Base-by-base conservation (phyloP, 1,140 invertebrate genomes). In the Matsumurasca onukii region DNA sequence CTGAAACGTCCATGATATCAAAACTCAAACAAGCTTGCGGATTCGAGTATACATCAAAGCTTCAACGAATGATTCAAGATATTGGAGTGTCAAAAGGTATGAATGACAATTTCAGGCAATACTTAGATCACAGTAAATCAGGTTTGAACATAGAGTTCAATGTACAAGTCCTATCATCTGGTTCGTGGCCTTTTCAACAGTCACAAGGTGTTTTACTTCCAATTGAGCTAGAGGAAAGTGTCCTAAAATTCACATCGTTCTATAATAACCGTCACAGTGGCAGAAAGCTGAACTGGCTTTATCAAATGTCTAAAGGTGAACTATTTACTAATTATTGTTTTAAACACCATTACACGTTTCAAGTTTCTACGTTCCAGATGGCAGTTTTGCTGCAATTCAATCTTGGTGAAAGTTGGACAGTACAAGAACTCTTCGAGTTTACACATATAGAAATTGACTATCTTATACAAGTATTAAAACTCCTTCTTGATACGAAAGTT, bases 21-120 rank as follows among this genome's bases (percentile, higher is more conserved):
- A 99, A 99, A 86, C 82, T 99, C 66, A 99, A 99, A 84, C 94
- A 97, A 83, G 95, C 97, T 55, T 99, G 98, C 85, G 98, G 98
- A 20, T 99, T 98, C 82, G 98, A 99, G 79, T 99, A 99, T 79
- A 99, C 98, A 13, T 96, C 94, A 55, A 99, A 99, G 82, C 83
- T 99, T 69, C 97, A 99, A 80, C 86, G 97, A 73, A 99, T 99
- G 97, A 98, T 99, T 86, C 92, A 94, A 85, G 98, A 99, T 82
- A 97, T 98, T 77, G 96, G 95, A 55, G 89, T 99, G 5, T 98
- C 96, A 13, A 99, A 98, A 83, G 97, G 98, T 78, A 83, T 98
- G 61, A 98, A 98, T 81, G 95, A 98, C 76, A 89, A 94, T 74
- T 98, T 97, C 81, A 87, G 89, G 74, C 86, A 85, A 73, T 88